Conservation (phyloP, 64 coral and sea anemone genomes). For the Montipora efflorescens region DNA sequence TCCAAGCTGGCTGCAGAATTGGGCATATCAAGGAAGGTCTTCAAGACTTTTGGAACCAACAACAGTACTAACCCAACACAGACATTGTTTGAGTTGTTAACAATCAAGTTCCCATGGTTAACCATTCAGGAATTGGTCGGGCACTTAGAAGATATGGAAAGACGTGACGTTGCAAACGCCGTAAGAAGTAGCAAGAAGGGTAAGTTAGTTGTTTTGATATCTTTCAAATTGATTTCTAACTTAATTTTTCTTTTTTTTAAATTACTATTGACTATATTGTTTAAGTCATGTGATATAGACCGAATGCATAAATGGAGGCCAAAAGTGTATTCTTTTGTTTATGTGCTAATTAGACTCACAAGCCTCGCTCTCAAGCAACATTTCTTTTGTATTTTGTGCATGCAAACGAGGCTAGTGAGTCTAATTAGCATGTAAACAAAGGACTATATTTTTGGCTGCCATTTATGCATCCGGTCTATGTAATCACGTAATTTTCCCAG, state of each 20-base stretch:
- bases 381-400: no score
- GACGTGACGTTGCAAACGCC: background rate
- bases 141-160: background rate
- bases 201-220: background rate
- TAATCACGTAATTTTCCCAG: no score
- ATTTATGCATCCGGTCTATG: no score
- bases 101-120: background rate
- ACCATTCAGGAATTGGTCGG: background rate
- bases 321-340: no score
- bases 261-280: background rate
- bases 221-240: background rate
- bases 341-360: no score
- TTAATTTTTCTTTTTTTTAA: no score
- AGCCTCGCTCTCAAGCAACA: no score
- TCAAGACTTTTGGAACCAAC: background rate
- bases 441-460: no score
- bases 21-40: background rate
- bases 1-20: background rate
- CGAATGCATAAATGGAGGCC: no score
- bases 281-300: no score
- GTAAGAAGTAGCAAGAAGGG: background rate
- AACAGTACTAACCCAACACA: background rate
- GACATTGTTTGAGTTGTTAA: constrained; percentile 3
- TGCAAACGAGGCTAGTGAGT: no score
- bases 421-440: no score